Conservation (phyloP, 2,888 invertebrate species). For the Anthophora plumipes region DNA sequence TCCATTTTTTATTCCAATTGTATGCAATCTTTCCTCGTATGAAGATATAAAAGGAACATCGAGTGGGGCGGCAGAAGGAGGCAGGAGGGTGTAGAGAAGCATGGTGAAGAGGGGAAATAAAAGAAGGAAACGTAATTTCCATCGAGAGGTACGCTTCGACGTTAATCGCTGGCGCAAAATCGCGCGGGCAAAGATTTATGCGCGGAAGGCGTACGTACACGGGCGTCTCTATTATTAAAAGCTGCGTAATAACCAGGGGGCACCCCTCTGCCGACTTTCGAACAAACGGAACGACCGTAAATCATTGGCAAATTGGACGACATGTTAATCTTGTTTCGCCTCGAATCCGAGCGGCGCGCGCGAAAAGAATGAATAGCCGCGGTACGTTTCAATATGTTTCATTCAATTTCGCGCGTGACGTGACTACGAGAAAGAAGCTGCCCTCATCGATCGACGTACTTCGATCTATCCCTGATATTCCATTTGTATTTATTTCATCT, state of each 20-base stretch:
- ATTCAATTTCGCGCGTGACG: slow-evolving; percentile 47
- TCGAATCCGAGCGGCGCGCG: slow-evolving; percentile 67
- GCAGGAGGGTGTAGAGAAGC: neutral
- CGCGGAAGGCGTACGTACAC: slow-evolving; percentile 72
- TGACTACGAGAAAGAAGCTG: neutral
- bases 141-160: slow-evolving; percentile 61
- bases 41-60: neutral
- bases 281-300: slow-evolving; percentile 74
- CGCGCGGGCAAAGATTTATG: slow-evolving; percentile 75
- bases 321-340: slow-evolving; percentile 77
- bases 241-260: slow-evolving; percentile 76
- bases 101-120: neutral
- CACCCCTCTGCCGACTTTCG: slow-evolving; percentile 68
- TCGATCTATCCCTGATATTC: neutral
- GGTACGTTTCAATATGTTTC: slow-evolving; percentile 48
- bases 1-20: slow-evolving; percentile 46
- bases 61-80: neutral
- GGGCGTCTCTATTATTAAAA: slow-evolving; percentile 79
- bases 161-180: slow-evolving; percentile 70
- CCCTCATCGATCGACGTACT: neutral
- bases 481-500: neutral
- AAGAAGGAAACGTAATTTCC: slow-evolving; percentile 56
- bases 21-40: slow-evolving; percentile 18
- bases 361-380: slow-evolving; percentile 55
- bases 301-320: slow-evolving; percentile 76